Evolutionary conservation across 2,888 invertebrate species (phyloP).

Genomic region (Calliphora vomitoria): DNA sequence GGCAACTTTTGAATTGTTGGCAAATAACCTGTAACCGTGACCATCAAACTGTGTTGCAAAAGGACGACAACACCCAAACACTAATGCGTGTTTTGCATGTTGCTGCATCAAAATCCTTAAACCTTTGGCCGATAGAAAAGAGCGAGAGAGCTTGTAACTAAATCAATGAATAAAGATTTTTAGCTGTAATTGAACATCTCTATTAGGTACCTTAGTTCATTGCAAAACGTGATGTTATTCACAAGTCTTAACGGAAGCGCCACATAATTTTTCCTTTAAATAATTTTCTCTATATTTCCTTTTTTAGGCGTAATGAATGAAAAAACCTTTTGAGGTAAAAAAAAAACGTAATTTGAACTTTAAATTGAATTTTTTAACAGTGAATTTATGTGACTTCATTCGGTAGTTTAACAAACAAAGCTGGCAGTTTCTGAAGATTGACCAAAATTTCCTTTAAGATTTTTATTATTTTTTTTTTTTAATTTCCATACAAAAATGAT

Average conservation of each 20-base stretch:
- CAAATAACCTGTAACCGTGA: not conserved
- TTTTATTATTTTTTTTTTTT: no score
- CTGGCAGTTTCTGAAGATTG: no score
- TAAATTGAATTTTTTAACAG: not conserved
- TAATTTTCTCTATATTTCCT: not conserved
- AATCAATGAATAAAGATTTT: not conserved
- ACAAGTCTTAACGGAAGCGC: not conserved
- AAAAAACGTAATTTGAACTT: not conserved
- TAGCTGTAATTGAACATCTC: not conserved
- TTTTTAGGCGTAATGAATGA: not conserved
- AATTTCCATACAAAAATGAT: no score
- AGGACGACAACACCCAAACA: not conserved
- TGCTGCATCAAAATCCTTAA: not conserved
- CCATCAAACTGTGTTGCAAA: not conserved
- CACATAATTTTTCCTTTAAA: not conserved
- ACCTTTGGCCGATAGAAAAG: not conserved
- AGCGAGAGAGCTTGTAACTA: not conserved
- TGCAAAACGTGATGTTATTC: conserved; percentile 9
- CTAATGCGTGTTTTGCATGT: not conserved
- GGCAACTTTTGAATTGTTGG: not conserved
- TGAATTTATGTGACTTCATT: no score
- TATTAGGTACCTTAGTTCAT: conserved; percentile 6
- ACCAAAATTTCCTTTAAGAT: no score
- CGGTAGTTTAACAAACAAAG: no score
- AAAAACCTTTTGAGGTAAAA: not conserved